A percentile compares a stretch with the other conserved stretches of the same genome.
phyloP scores from a whole-genome alignment of 53 echinoderm and acorn worm genomes.

The Arbacia lixula region DNA sequence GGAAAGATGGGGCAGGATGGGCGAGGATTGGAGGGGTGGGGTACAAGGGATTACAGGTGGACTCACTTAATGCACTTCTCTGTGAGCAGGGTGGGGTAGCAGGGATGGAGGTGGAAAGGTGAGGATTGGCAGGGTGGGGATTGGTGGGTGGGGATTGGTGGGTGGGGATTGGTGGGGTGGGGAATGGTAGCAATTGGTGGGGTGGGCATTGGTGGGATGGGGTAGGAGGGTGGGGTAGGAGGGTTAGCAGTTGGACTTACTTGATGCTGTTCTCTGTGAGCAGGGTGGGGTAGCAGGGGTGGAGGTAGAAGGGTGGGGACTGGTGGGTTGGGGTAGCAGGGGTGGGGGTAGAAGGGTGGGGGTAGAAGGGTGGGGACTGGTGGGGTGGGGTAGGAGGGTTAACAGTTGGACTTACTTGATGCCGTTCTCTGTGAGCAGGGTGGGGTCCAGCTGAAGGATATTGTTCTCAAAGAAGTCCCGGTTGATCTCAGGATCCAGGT shows the following conservation, averaged over 20 bases:
- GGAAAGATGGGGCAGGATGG: too few species aligned
- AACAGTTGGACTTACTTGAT: slow-evolving; percentile 84
- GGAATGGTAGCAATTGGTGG: background rate
- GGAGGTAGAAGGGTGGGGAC: background rate
- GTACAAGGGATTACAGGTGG: too few species aligned
- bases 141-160: background rate
- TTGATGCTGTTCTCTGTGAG: slow-evolving; percentile 91
- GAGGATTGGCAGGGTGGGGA: too few species aligned
- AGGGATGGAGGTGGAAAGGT: too few species aligned
- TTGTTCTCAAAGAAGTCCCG: slow-evolving; percentile 98
- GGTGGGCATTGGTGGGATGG: too few species aligned
- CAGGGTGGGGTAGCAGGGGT: background rate
- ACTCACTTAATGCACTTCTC: background rate
- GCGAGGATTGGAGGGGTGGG: too few species aligned
- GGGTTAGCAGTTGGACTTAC: slow-evolving; percentile 72
- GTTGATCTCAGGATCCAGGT: slow-evolving; percentile 98
- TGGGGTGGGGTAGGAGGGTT: background rate
- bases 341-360: background rate
- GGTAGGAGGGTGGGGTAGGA: too few species aligned
- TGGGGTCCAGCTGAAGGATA: slow-evolving; percentile 90
- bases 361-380: background rate
- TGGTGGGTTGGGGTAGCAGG: background rate
- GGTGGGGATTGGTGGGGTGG: too few species aligned
- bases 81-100: background rate
- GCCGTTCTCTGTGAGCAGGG: slow-evolving; percentile 95